A percentile compares a stretch with the other conserved stretches of the same genome.
These are phyloP conservation scores for Augiades crinisus DNA, from an alignment of 2,888 invertebrate species.

Conservation along the genomic window DNA sequence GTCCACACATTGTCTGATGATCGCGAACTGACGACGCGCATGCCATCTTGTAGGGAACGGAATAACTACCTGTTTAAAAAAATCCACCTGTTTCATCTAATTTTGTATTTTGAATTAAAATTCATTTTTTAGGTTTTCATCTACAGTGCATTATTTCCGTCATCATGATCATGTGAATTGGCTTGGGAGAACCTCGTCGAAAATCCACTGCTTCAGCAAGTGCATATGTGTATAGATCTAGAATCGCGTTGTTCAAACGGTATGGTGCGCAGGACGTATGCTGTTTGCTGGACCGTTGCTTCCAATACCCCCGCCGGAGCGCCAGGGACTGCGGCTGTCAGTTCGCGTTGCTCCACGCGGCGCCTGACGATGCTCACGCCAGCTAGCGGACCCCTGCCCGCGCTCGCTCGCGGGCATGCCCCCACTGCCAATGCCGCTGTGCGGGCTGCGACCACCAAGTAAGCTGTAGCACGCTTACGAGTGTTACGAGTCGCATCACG, in stretches of 20 bases:
- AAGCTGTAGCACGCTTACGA: conserved; percentile 67
- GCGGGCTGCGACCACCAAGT: conserved; percentile 77
- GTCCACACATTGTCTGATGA: too few species aligned
- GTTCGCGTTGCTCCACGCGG: conserved; percentile 93
- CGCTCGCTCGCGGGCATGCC: conserved; percentile 71
- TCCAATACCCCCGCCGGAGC: conserved; percentile 90
- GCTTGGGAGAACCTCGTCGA: too few species aligned
- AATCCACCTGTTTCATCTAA: too few species aligned
- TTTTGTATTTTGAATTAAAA: too few species aligned
- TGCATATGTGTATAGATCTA: background rate
- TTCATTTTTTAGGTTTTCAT: too few species aligned
- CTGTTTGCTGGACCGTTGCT: conserved; percentile 94
- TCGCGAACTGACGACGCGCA: too few species aligned
- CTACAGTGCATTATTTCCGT: too few species aligned
- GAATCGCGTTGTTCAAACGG: conserved; percentile 44
- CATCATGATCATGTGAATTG: too few species aligned
- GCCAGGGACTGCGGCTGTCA: conserved; percentile 94
- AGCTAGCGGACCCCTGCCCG: conserved; percentile 82
- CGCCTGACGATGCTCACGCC: conserved; percentile 83
- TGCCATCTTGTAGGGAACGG: too few species aligned
- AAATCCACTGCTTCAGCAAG: background rate
- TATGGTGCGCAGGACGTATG: conserved; percentile 87
- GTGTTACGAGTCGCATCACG: conserved; percentile 47
- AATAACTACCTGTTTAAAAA: too few species aligned
- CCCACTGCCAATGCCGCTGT: conserved; percentile 74